Evolutionary conservation across 2,113 vertebrate genomes (phyloP), one percentile per base, ranked within the genome.

Genomic region (Fukomys damarensis): DNA sequence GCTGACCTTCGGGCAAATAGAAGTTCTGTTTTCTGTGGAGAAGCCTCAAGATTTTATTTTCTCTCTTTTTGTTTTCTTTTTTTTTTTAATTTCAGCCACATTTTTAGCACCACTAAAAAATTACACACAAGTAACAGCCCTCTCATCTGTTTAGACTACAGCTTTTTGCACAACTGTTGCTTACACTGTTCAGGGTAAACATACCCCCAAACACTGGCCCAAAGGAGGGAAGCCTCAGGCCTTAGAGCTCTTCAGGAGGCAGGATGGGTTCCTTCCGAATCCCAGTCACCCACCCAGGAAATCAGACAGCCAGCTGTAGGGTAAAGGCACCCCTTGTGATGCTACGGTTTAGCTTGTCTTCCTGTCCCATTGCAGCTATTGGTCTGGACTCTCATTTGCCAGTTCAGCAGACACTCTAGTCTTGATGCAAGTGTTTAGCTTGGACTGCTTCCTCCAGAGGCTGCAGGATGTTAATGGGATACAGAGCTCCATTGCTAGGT

Each of bases 1-100:
- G 97, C 97, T 97, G 95, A 94, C 96, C 96, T 95, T 74, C 54
- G 70, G 74, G 89, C 91, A 94, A 97, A 91, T 61, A 58, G 49
- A 96, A 92, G 92, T 68, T 92, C 72, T 95, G 82, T 70, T 84
- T 95, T 93, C 93, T 80, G 90, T 89, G 4, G 70, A 70, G 93
- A 96, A 84, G 32, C 65, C 58, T 19, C 74, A 12, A 52, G 56
- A 63, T 56, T 70, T 80, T 65, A 74, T 92, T 68, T 59, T 93
- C 63, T 46, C 59, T 77, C 35, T 24, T 12, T 54, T 28, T 3
- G 3, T 35, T 11, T 11, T 38, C 13, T 80, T 49, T 32, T 49
- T 35, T 56, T 58, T 58, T 19, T 19, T 6, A 72, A 87, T 41
- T 82, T 35, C n/a, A 79, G 82, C 79, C 65, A 56, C 88, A 81